Conservation (phyloP, 1,140 invertebrate species). For the Meloidogyne floridensis region DNA sequence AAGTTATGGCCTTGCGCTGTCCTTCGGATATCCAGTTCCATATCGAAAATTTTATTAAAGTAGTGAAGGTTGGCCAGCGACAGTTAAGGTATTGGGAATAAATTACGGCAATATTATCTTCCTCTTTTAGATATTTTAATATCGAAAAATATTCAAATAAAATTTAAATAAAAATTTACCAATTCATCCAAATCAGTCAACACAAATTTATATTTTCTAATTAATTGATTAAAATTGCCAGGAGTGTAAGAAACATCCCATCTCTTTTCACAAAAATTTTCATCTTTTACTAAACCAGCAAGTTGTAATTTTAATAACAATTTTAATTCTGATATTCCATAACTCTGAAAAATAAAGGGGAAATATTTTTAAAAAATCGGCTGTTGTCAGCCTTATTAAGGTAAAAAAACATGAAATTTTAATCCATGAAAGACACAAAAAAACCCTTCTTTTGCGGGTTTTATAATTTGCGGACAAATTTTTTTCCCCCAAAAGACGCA, state of each 20-base stretch:
- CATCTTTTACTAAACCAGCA: conserved; percentile 52
- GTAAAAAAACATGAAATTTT: conserved; percentile 29
- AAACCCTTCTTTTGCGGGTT: too few species aligned
- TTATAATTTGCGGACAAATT: not conserved
- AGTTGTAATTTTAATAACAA: conserved; percentile 54
- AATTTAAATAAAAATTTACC: conserved; percentile 21
- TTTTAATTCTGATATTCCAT: conserved; percentile 48
- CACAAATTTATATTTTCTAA: conserved; percentile 27
- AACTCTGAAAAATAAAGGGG: conserved; percentile 40
- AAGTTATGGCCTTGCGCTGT: too few species aligned
- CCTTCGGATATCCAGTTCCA: too few species aligned
- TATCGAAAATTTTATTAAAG: too few species aligned
- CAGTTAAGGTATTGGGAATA: too few species aligned
- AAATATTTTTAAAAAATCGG: not conserved
- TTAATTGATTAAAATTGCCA: conserved; percentile 25
- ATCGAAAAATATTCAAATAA: too few species aligned
- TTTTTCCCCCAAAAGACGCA: conserved; percentile 29
- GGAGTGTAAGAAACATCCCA: conserved; percentile 16
- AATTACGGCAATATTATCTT: too few species aligned
- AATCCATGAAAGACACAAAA: conserved; percentile 24
- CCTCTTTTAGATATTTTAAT: too few species aligned
- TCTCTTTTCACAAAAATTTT: conserved; percentile 15
- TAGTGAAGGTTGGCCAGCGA: too few species aligned
- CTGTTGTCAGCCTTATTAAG: too few species aligned
- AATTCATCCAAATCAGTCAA: conserved; percentile 36